phyloP scores from a whole-genome alignment of 2,888 invertebrate genomes.

The Euplagia quadripunctaria region DNA sequence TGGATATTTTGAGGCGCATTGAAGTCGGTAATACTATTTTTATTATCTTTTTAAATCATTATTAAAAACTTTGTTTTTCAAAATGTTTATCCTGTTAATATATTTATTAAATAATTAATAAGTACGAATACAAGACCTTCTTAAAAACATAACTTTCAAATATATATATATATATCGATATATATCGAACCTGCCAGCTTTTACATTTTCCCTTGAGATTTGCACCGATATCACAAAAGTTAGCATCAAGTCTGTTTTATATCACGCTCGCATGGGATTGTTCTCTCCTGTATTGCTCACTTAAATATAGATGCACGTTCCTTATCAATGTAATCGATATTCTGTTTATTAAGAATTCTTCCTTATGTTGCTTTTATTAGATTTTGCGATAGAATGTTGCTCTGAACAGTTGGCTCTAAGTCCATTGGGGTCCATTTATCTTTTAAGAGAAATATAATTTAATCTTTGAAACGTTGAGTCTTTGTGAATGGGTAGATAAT shows the following conservation, averaged over 20 bases:
- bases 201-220: background rate
- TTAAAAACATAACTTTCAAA: no score
- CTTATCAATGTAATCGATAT: constrained; percentile 8
- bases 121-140: no score
- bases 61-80: no score
- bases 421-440: background rate
- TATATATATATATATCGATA: no score
- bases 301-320: constrained; percentile 7
- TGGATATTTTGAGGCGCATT: no score
- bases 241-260: constrained; percentile 27
- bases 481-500: background rate
- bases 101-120: no score
- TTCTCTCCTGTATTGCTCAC: constrained; percentile 8
- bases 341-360: constrained; percentile 19
- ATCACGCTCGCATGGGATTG: constrained; percentile 16
- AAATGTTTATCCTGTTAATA: no score
- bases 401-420: background rate
- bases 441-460: background rate
- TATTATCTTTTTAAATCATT: no score
- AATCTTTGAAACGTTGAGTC: background rate
- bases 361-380: background rate
- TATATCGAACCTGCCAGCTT: background rate
- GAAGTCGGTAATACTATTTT: no score
- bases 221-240: constrained; percentile 28
- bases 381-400: background rate